Conservation (phyloP, 2,797 vertebrate species). For the Hozukius guyotensis region DNA sequence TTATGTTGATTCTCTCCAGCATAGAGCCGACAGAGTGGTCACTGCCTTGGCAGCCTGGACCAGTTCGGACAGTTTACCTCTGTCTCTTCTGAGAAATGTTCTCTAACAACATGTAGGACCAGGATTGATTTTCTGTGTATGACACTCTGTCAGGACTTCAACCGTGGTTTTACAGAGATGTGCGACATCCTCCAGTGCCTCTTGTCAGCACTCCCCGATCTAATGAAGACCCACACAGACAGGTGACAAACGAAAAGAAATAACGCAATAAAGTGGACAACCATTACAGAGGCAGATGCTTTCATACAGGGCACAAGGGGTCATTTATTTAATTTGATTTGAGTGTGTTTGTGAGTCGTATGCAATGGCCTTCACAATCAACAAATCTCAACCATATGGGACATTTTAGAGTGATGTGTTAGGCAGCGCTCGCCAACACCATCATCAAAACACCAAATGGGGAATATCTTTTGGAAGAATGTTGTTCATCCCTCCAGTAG, state of each 20-base stretch:
- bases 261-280: neutral
- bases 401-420: too few relatives aligned
- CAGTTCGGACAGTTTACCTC: accelerated
- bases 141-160: too few relatives aligned
- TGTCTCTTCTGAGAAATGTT: too few relatives aligned
- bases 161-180: neutral
- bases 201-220: neutral
- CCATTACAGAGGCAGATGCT: neutral
- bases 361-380: neutral
- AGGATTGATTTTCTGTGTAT: too few relatives aligned
- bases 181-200: neutral
- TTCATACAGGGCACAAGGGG: neutral
- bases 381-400: neutral
- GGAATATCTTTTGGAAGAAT: too few relatives aligned
- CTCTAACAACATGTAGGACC: too few relatives aligned
- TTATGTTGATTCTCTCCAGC: neutral
- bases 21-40: neutral
- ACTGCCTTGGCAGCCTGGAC: neutral
- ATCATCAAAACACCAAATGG: too few relatives aligned
- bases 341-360: neutral
- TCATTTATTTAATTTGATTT: neutral
- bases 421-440: too few relatives aligned
- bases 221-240: neutral
- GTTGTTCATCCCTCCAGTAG: too few relatives aligned
- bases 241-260: neutral